Conservation (phyloP, 2,888 invertebrate genomes). For the Neoascia interrupta region DNA sequence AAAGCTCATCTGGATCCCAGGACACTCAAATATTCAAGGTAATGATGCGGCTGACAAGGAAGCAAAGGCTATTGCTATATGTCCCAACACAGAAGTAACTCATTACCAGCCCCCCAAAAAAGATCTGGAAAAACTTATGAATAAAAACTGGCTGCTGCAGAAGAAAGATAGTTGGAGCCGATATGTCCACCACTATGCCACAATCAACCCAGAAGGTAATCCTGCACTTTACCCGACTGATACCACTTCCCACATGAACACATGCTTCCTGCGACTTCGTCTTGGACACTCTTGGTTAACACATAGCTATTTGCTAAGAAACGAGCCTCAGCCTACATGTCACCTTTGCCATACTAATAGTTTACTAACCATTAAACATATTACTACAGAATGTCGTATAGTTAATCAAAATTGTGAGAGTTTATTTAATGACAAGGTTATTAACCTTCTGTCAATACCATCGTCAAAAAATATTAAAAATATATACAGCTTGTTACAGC, state of each 20-base stretch:
- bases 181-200: not conserved
- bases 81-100: not conserved
- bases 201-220: not conserved
- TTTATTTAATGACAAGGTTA: too few species aligned
- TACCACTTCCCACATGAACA: not conserved
- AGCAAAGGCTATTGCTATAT: not conserved
- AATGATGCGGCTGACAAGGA: not conserved
- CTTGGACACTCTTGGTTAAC: not conserved
- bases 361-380: not conserved
- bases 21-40: slow-evolving; percentile 11
- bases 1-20: slow-evolving; percentile 25
- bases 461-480: too few species aligned
- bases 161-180: not conserved
- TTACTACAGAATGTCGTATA: not conserved
- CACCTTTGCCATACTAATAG: not conserved
- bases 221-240: slow-evolving; percentile 1
- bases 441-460: too few species aligned
- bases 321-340: not conserved
- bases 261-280: not conserved
- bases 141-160: not conserved
- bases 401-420: too few species aligned
- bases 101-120: not conserved
- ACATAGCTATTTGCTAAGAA: not conserved
- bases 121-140: not conserved
- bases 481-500: too few species aligned